phyloP scores from a whole-genome alignment of 2,113 vertebrate species.

The Epinephelus fuscoguttatus region DNA sequence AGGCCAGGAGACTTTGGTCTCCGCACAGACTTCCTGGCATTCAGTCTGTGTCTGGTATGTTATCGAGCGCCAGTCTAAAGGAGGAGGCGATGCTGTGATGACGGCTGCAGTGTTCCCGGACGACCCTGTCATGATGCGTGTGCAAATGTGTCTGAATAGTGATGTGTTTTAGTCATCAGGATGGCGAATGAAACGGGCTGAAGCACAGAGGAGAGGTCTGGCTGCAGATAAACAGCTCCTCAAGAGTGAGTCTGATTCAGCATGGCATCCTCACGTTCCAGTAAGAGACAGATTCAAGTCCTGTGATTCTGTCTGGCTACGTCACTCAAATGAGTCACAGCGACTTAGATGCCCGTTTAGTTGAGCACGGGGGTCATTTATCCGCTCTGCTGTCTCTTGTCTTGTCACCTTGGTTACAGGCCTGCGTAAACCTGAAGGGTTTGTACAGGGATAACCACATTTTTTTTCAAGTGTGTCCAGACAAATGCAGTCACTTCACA shows the following conservation, averaged over 20 bases:
- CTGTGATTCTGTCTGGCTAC: neutral
- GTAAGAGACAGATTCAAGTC: neutral
- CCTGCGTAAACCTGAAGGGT: neutral
- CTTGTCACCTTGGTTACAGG: neutral
- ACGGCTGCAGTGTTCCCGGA: neutral
- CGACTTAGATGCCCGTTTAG: neutral
- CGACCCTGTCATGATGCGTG: neutral
- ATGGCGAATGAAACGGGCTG: neutral
- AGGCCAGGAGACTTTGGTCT: slow-evolving; percentile 41
- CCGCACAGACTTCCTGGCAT: slow-evolving; percentile 50
- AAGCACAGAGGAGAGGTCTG: neutral
- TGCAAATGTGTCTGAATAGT: slow-evolving; percentile 1
- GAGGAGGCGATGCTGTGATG: slow-evolving; percentile 12
- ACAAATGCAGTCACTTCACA: neutral
- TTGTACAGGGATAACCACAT: neutral
- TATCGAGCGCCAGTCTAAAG: neutral
- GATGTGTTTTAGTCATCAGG: neutral
- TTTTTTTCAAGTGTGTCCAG: neutral
- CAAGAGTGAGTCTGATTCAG: neutral
- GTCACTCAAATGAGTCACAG: neutral
- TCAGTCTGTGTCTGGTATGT: slow-evolving; percentile 24
- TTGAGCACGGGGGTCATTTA: neutral
- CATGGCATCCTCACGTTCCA: neutral
- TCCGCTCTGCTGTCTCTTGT: neutral
- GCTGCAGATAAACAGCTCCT: neutral